Conservation (phyloP, 2,113 vertebrate genomes). For the Lamprologus lemairii region DNA sequence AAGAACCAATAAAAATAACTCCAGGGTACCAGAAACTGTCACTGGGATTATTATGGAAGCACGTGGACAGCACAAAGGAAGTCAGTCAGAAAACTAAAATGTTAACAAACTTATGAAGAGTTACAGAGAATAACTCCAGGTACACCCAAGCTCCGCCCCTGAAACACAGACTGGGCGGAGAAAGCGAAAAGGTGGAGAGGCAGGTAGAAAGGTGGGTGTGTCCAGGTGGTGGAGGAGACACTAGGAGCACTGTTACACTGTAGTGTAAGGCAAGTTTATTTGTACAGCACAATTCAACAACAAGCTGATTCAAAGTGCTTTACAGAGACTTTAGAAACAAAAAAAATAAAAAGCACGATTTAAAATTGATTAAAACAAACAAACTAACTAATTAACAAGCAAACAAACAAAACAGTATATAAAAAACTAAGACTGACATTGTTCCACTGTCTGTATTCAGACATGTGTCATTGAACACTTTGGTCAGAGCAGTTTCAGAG, state of each 20-base stretch:
- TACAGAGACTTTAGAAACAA: no score
- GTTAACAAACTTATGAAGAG: not conserved
- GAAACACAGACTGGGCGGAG: not conserved
- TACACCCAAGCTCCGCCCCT: not conserved
- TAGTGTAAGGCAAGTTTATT: no score
- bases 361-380: no score
- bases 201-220: not conserved
- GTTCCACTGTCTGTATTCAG: no score
- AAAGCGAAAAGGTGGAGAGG: not conserved
- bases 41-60: not conserved
- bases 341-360: no score
- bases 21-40: not conserved
- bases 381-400: no score
- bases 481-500: no score
- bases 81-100: not conserved
- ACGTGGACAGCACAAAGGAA: not conserved
- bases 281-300: no score
- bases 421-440: no score
- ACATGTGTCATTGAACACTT: no score
- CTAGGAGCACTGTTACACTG: not conserved
- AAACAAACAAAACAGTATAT: no score
- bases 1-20: not conserved
- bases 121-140: not conserved
- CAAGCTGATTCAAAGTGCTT: no score
- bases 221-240: not conserved